Percentiles rank a stretch among this genome's conserved stretches.
These are phyloP conservation scores for Ictidomys tridecemlineatus DNA, from an alignment of 2,113 vertebrate genomes.

Conservation along the genomic window DNA sequence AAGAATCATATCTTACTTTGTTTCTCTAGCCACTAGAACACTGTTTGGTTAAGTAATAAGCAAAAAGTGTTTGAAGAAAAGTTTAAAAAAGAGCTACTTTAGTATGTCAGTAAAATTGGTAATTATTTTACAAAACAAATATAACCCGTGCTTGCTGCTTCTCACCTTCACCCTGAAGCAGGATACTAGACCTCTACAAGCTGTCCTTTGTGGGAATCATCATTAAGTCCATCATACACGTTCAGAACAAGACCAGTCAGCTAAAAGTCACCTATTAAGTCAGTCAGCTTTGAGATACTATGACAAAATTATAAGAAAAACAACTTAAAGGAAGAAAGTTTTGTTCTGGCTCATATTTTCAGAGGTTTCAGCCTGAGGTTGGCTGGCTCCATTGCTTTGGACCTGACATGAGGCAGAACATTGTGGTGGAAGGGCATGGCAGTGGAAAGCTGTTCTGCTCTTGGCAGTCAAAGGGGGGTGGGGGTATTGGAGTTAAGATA, in stretches of 20 bases:
- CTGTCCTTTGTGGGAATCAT: neutral
- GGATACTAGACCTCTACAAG: neutral
- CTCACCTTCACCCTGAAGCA: neutral
- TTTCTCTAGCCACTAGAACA: conserved; percentile 17
- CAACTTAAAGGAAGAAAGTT: neutral
- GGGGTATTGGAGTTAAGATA: neutral
- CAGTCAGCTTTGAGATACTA: neutral
- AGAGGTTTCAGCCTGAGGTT: neutral
- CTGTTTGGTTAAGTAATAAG: neutral
- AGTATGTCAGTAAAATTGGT: neutral
- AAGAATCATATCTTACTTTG: neutral
- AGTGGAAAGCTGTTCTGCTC: neutral
- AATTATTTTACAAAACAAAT: conserved; percentile 44
- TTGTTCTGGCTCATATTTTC: neutral
- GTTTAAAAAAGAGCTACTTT: neutral
- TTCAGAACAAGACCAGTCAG: neutral
- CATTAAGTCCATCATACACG: neutral
- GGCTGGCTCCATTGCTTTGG: neutral
- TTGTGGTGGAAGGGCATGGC: neutral
- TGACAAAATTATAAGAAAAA: neutral
- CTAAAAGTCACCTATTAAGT: neutral
- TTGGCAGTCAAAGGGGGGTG: neutral
- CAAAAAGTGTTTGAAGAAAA: neutral
- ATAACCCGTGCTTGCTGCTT: neutral
- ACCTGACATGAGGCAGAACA: neutral